Base-by-base conservation (phyloP, 2,888 invertebrate genomes). In the Hirtodrosophila alboralis region DNA sequence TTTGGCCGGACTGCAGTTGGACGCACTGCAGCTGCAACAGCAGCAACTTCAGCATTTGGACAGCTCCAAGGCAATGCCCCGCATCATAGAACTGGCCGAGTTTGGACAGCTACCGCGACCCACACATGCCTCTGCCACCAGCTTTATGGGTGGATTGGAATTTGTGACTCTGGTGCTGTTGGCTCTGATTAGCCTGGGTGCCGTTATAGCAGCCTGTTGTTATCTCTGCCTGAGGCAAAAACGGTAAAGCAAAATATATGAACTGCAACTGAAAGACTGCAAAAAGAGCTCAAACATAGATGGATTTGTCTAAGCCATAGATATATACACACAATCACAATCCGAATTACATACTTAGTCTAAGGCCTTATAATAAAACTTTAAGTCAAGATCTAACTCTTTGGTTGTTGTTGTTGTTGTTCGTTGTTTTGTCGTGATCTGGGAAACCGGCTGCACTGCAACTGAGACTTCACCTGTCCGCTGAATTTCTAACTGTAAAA, bases 161-260 rank as follows among this genome's bases (percentile, higher is more conserved):
- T 93, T 96, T 41, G 94, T 95, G 18, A 94, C 96, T 0, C 94
- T 97, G 9, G 94, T 95, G 0, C 91, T 97, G 4, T 95, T 96
- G 2, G 95, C 95, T 66, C 92, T 96, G 43, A 95, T 97, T 47
- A 95, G 96, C 87, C 90, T 96, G 34, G 96, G 96, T 0, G 96
- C 96, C 0, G 92, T 95, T 49, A 92, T 95, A 6, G 95, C 96
- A 0, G 95, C 96, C 9, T 91, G 96, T 7, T 95, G 96, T 85
- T 94, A 96, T 68, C 92, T 95, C 45, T 95, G 95, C 85, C 92
- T 95, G 56, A 92, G 94, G 49, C 90, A 91, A 59, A 91, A 90
- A 90, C 91, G 90, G 90, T 90, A 90, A 89, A 71, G 23, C 33
- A n/a, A n/a, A n/a, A n/a, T n/a, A n/a, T n/a, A n/a, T n/a, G n/a